Evolutionary conservation across 2,113 vertebrate genomes (phyloP).

Genomic region (Eulemur rufifrons): DNA sequence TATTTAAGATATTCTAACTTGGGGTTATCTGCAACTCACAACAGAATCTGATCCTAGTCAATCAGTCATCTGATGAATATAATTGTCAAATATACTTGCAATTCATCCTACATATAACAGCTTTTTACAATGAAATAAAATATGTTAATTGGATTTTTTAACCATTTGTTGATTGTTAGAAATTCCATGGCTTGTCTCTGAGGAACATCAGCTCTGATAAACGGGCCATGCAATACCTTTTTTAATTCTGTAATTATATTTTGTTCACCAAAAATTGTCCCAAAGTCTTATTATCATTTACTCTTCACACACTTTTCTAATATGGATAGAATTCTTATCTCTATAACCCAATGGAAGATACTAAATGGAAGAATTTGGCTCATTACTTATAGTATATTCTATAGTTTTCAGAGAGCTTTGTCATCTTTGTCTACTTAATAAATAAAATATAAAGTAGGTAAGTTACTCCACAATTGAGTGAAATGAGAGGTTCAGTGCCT

Average conservation of each 20-base stretch:
- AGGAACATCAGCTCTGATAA: neutral
- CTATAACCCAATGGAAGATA: neutral
- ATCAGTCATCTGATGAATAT: neutral
- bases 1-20: neutral
- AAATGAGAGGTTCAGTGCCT: neutral
- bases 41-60: neutral
- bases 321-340: neutral
- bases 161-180: neutral
- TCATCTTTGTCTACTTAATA: neutral
- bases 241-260: neutral
- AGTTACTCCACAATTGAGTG: neutral
- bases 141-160: neutral
- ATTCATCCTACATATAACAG: neutral
- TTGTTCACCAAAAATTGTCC: neutral
- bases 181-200: neutral
- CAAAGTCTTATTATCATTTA: neutral
- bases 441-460: neutral
- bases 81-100: neutral
- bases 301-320: neutral
- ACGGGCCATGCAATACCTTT: rapidly evolving
- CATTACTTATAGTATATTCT: neutral
- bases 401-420: neutral
- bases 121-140: neutral
- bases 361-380: neutral
- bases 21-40: neutral